Evolutionary conservation across 2,888 invertebrate species (phyloP), one percentile per base, ranked within the genome.

Genomic region (Tuberolachnus salignus): DNA sequence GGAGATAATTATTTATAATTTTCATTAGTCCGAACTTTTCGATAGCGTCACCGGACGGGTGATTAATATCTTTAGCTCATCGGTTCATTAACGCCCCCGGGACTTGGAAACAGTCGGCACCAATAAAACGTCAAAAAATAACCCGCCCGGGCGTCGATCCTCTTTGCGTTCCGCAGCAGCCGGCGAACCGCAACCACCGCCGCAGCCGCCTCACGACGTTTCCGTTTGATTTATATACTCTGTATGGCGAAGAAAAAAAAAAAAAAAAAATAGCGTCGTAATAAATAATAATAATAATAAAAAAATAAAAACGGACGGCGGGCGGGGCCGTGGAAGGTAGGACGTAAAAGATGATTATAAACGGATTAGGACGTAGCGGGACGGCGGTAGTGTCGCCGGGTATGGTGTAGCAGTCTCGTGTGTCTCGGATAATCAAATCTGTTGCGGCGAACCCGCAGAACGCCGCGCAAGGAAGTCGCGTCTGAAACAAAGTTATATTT

Each of bases 1-100:
- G 26, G 6, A 66, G 10, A 75, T 74, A 74, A 74, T 57, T 34
- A 34, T 34, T 75, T 66, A 75, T 75, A 66, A 75, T 75, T 75
- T 74, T 74, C 66, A 57, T 75, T 66, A 46, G 66, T 53, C 46
- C 46, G n/a, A 66, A 75, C 74, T 75, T 57, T 75, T 53, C 57
- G 57, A 57, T 57, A 14, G n/a, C 53, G 53, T 46, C 49, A 49
- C 23, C 61, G 63, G 63, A 21, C 51, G 42, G 64, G 26, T 57
- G 75, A 75, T 57, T 75, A 57, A 67, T 75, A 44, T 75, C 23
- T 46, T 49, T 13, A 19, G 66, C 57, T 75, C 75, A 46, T 55
- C 66, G 75, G 75, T 75, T 75, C 66, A 75, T 75, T 75, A 66
- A 75, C 55, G 66, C 75, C 53, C 46, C n/a, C 23, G 75, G 71